A percentile compares a stretch with the other conserved stretches of the same genome.
Evolutionary conservation across 2,113 vertebrate species (phyloP).

Genomic region (Oryzias melastigma): DNA sequence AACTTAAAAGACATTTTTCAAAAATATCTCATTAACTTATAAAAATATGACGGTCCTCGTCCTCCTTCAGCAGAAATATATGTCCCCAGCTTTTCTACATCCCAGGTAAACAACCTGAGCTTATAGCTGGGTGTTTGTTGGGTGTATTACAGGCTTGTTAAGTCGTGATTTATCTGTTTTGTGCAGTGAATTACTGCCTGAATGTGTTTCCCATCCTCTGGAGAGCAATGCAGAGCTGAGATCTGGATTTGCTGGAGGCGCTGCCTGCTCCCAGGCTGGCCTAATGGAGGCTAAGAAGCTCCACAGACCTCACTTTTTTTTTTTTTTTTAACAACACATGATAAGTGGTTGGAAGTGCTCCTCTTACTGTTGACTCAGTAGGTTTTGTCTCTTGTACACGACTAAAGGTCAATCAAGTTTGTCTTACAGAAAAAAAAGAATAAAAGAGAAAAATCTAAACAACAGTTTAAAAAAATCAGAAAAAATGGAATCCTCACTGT

Average conservation of each 20-base stretch:
- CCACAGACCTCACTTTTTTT: constrained; percentile 19
- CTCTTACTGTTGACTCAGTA: constrained; percentile 31
- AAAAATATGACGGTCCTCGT: too few relatives aligned
- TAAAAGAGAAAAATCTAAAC: too few relatives aligned
- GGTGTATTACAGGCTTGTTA: constrained; percentile 12
- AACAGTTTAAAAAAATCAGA: too few relatives aligned
- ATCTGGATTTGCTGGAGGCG: constrained; percentile 36
- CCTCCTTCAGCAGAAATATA: too few relatives aligned
- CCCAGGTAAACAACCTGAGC: not conserved
- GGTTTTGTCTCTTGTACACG: constrained; percentile 35
- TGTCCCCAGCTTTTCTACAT: not conserved
- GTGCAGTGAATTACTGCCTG: constrained; percentile 38
- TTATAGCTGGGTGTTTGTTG: not conserved
- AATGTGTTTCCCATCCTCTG: constrained; percentile 43
- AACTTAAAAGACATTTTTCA: too few relatives aligned
- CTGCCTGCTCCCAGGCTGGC: constrained; percentile 16
- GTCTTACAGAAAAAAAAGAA: not conserved
- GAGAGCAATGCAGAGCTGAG: constrained; percentile 21
- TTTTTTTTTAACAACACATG: constrained; percentile 47
- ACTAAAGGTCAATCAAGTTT: constrained; percentile 15
- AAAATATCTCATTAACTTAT: too few relatives aligned
- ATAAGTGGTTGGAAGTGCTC: constrained; percentile 57
- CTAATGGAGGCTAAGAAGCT: constrained; percentile 37
- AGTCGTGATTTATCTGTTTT: constrained; percentile 35
- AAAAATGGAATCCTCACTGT: too few relatives aligned